Percentiles rank a stretch among this genome's conserved stretches.
These are phyloP conservation scores for Gymnogyps californianus DNA, from an alignment of 2,113 vertebrate genomes.

Conservation along the genomic window DNA sequence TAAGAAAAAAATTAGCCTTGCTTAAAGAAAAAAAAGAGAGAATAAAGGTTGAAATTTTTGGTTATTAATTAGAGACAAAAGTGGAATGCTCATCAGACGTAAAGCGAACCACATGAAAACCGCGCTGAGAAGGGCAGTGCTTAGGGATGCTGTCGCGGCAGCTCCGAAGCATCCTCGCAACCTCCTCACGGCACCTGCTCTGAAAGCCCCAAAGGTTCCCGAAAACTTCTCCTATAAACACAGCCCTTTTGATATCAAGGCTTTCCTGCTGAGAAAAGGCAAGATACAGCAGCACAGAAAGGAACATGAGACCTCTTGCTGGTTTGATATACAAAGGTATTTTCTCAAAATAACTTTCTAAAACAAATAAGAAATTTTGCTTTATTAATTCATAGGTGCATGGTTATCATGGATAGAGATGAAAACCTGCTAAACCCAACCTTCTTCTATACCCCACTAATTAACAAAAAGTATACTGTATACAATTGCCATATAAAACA, in stretches of 20 bases:
- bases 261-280: neutral
- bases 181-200: neutral
- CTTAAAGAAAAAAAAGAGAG: neutral
- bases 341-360: neutral
- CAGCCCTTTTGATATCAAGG: neutral
- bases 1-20: neutral
- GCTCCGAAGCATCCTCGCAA: neutral
- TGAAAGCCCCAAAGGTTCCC: neutral
- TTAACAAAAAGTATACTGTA: neutral
- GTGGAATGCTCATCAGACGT: neutral
- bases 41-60: neutral
- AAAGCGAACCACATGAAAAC: neutral
- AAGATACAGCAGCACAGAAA: neutral
- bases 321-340: neutral
- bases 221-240: neutral
- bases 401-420: neutral
- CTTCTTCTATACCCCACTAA: neutral
- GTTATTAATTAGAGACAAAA: conserved; percentile 3
- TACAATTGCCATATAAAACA: rapidly evolving
- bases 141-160: rapidly evolving
- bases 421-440: neutral
- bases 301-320: neutral
- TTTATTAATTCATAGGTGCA: neutral
- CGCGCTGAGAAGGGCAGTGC: neutral
- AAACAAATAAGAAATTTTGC: neutral